Conservation (phyloP, 2,888 invertebrate genomes). For the Anagyrus pseudococci region DNA sequence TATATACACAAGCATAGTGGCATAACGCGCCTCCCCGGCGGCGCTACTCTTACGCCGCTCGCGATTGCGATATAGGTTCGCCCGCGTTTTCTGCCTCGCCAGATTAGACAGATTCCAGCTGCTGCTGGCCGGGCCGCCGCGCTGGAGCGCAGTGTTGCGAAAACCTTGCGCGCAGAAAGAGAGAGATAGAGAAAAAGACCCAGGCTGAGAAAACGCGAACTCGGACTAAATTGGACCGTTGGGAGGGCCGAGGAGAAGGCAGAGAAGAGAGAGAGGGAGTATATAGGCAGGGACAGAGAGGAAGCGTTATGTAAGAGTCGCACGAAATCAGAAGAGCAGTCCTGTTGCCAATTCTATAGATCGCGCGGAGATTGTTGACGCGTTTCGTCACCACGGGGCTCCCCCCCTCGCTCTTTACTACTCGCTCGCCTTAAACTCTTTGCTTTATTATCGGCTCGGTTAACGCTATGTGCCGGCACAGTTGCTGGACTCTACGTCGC, state of each 20-base stretch:
- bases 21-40: no score
- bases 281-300: background rate
- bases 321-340: conserved; percentile 35
- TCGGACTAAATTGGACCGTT: conserved; percentile 24
- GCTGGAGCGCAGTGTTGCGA: conserved; percentile 25
- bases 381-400: conserved; percentile 36
- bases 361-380: conserved; percentile 27
- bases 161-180: conserved; percentile 8
- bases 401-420: background rate
- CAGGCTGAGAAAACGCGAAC: conserved; percentile 9
- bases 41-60: no score
- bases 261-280: background rate
- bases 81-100: conserved; percentile 1
- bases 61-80: background rate
- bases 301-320: conserved; percentile 20
- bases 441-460: no score
- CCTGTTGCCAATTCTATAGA: conserved; percentile 33
- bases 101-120: conserved; percentile 21
- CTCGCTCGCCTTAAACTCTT: no score
- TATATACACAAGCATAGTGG: no score
- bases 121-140: background rate
- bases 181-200: background rate
- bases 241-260: background rate
- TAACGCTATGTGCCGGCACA: no score
- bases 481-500: no score